Evolutionary conservation across 2,797 vertebrate species (phyloP).

Genomic region (Leptodactylus fallax): DNA sequence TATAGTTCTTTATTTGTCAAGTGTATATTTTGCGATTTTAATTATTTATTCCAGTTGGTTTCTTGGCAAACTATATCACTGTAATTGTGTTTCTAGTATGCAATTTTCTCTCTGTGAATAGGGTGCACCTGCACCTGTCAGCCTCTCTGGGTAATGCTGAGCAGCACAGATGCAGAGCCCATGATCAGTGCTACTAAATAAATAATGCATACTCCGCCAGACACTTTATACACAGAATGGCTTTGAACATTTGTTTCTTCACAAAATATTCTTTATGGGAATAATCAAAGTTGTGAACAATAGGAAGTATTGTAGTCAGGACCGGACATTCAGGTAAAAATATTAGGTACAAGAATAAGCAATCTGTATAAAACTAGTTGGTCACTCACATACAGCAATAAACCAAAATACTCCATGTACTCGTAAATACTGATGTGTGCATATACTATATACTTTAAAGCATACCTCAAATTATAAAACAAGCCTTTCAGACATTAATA

Average conservation of each 20-base stretch:
- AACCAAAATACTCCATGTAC: too few relatives aligned
- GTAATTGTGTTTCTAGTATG: slow-evolving; percentile 14
- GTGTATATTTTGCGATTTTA: not conserved
- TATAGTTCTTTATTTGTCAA: not conserved
- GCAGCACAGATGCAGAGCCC: slow-evolving; percentile 35
- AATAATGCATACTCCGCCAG: slow-evolving; percentile 38
- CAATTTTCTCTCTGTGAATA: slow-evolving; percentile 23
- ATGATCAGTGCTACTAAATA: slow-evolving; percentile 24
- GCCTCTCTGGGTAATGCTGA: not conserved
- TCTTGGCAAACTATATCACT: slow-evolving; percentile 13
- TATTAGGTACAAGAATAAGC: too few relatives aligned
- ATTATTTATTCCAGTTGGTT: slow-evolving; percentile 21
- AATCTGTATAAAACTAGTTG: too few relatives aligned
- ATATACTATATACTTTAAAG: too few relatives aligned
- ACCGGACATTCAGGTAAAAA: not conserved
- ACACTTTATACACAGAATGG: slow-evolving; percentile 25
- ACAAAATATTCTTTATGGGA: not conserved
- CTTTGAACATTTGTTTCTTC: not conserved
- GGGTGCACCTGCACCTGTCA: slow-evolving; percentile 36
- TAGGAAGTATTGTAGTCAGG: not conserved
- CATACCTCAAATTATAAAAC: too few relatives aligned
- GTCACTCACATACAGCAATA: too few relatives aligned
- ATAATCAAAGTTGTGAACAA: not conserved
- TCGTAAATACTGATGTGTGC: too few relatives aligned
- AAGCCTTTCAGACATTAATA: too few relatives aligned